Evolutionary conservation across 2,797 vertebrate genomes (phyloP), one percentile per base, ranked within the genome.

Genomic region (Telmatherina bonti): DNA sequence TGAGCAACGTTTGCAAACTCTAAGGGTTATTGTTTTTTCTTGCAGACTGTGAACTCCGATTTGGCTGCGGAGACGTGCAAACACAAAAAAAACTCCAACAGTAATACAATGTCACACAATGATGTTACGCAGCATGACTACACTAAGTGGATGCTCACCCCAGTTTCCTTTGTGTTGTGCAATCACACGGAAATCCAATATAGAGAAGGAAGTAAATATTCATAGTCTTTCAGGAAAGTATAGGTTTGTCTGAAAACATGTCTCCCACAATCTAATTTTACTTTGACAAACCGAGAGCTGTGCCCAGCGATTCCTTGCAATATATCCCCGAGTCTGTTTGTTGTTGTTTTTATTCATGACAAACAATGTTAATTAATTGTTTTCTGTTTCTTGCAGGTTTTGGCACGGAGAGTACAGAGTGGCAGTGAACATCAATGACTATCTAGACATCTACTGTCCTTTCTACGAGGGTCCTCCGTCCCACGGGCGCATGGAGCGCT

Each of bases 381-480:
- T 45, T 30, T 61, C 15, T 62, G 6, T 83, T 59, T 78, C 38
- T 69, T 30, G 11, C 90, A 97, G 96, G 93, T 97, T 97, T 81
- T 96, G 95, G 91, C 95, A 95, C 0, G 95, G 96, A 0, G 96
- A 97, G 76, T 98, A 98, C 93, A 94, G 96, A 0, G 96, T 98
- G 87, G 96, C 97, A 13, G 97, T 98, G 79, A 97, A 95, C 93
- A 98, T 98, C 88, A 98, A 98, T 2, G 97, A 99, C 94, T 99
- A 99, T 76, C 94, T 99, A 94, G 97, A 99, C 89, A 97, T 99
- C 92, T 98, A 97, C 93, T 99, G 97, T 93, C 97, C 97, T 0
- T 97, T 95, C 93, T 99, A 98, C 29, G 96, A 96, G 85, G 94
- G 93, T 13, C 94, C 96, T 0, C 94, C 96, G 54, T 95, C 96